Base-by-base conservation (phyloP, 2,888 invertebrate genomes). In the Hemicrepidius hirtus region DNA sequence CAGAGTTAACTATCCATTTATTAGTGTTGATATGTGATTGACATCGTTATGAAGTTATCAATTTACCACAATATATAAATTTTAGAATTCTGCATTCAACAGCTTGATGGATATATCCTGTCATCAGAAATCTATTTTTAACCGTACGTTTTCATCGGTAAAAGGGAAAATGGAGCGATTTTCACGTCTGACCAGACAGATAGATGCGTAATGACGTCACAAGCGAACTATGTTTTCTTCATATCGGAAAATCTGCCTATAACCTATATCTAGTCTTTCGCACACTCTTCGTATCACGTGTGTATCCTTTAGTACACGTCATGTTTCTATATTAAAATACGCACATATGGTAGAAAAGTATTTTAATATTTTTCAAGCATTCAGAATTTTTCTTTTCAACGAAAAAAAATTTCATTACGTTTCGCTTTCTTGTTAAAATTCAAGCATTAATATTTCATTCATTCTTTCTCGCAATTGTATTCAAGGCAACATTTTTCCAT, bases 101-200 rank as follows among this genome's bases (percentile, higher is more conserved):
- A 49, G 32, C 24, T 63, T 13, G 46, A 50, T 49, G 35, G 28
- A 49, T 64, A 21, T 20, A 64, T 35, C n/a, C 49, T 37, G 55
- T 20, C 24, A 41, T 40, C 40, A 41, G 66, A 32, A 59, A 44
- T 49, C 71, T 65, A 71, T 60, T 71, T 71, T 71, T 71, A 65
- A 40, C 65, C 37, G 20, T 18, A 64, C 70, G 55, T 71, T 71
- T 65, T 71, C 66, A 65, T 66, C 71, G 46, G 57, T 60, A 65
- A 70, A 71, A 60, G 53, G 69, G 71, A 71, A 71, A 71, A 71
- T 71, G 65, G 65, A 40, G 59, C 71, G 60, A 65, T 65, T 66
- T 71, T 71, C 65, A 60, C 71, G 65, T 65, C 66, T 50, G 71
- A 64, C 57, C 50, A 66, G 59, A 44, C 53, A 71, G 49, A 64